These are phyloP conservation scores for Polypterus bichir DNA, from an alignment of 2,113 vertebrate species.

Conservation along the genomic window DNA sequence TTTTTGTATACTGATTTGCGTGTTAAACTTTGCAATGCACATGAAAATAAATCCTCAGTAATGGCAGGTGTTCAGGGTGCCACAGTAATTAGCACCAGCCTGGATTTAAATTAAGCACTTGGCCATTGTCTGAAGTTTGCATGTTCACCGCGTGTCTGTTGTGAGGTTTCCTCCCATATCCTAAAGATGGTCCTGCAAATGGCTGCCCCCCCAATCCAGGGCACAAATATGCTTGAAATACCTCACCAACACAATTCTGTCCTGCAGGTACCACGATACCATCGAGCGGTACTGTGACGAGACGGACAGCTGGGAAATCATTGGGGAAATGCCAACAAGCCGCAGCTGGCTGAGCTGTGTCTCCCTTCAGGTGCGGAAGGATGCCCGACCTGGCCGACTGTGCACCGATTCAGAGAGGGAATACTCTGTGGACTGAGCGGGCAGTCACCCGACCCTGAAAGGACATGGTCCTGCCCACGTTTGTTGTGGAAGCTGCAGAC, in stretches of 20 bases:
- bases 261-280: constrained; percentile 57
- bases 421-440: constrained; percentile 30
- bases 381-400: constrained; percentile 29
- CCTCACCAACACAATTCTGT: neutral
- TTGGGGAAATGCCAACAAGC: constrained; percentile 61
- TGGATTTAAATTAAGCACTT: no score
- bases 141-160: no score
- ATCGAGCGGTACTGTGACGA: constrained; percentile 58
- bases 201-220: neutral
- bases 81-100: no score
- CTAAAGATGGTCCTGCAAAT: neutral
- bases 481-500: no score
- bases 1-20: no score
- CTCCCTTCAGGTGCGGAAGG: constrained; percentile 50
- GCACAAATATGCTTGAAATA: neutral
- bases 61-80: no score
- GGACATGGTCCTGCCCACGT: no score
- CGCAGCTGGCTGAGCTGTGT: constrained; percentile 66
- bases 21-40: no score
- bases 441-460: neutral
- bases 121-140: no score
- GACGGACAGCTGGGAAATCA: constrained; percentile 53
- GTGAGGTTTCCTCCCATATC: no score
- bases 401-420: constrained; percentile 24
- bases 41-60: no score